These are phyloP conservation scores for Rallus limicola DNA, from an alignment of 2,113 vertebrate species.

Conservation along the genomic window DNA sequence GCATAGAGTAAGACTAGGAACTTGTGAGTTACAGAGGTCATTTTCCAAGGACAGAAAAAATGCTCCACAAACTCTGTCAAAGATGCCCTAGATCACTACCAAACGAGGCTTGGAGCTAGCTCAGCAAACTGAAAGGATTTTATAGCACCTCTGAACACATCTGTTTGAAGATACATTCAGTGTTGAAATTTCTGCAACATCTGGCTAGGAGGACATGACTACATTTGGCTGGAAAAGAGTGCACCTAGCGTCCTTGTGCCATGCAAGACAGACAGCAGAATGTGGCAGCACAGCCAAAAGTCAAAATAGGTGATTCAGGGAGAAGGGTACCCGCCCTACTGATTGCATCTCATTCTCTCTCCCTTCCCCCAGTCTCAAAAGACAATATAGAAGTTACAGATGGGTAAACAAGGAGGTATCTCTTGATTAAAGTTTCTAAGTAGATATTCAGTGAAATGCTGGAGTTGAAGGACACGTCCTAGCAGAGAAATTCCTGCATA, in stretches of 20 bases:
- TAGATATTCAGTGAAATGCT: no score
- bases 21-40: not conserved
- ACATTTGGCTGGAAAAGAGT: not conserved
- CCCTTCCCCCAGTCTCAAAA: not conserved
- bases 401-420: not conserved
- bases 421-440: not conserved
- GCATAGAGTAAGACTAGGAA: not conserved
- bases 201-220: not conserved
- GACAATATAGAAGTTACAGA: not conserved
- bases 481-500: not conserved
- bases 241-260: fast-evolving
- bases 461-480: not conserved
- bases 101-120: not conserved
- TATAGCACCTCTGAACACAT: not conserved
- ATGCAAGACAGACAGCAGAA: not conserved
- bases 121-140: not conserved
- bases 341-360: not conserved
- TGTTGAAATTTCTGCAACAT: fast-evolving
- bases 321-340: fast-evolving
- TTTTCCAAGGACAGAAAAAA: not conserved
- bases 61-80: not conserved
- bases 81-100: not conserved
- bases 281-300: not conserved
- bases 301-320: not conserved
- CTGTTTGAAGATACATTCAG: not conserved